Conservation (phyloP, 2,113 vertebrate genomes). For the Periophthalmus modestus region DNA sequence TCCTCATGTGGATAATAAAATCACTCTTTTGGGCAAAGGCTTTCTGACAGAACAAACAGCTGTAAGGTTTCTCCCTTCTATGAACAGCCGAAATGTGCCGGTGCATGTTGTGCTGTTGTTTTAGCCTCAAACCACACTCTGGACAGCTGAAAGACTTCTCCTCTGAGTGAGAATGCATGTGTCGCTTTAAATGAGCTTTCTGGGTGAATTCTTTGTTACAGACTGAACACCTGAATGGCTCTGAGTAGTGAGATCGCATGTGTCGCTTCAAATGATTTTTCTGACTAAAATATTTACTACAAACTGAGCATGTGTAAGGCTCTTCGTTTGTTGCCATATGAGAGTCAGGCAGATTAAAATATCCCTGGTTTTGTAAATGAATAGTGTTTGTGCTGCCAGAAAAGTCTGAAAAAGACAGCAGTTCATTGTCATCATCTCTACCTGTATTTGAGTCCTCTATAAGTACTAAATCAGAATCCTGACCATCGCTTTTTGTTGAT, state of each 20-base stretch:
- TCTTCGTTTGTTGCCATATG: background rate
- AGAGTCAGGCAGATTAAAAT: background rate
- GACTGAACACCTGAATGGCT: background rate
- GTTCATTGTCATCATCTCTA: background rate
- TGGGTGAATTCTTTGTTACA: background rate
- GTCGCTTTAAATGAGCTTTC: background rate
- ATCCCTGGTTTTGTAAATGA: background rate
- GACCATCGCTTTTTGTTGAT: background rate
- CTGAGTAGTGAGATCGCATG: background rate
- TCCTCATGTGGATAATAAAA: slow-evolving; percentile 4
- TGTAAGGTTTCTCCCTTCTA: background rate
- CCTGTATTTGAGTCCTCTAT: slow-evolving; percentile 2
- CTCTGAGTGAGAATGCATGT: background rate
- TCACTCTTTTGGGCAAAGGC: background rate
- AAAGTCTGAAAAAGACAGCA: background rate
- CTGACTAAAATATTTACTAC: background rate
- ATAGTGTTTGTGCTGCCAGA: background rate
- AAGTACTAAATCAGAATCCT: background rate
- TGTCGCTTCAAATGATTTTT: background rate
- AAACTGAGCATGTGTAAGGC: background rate
- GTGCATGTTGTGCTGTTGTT: slow-evolving; percentile 4
- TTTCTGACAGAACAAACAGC: background rate
- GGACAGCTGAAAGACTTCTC: slow-evolving; percentile 5
- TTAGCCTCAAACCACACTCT: background rate
- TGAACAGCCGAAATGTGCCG: slow-evolving; percentile 3